Conservation (phyloP, 2,113 vertebrate genomes). For the Eonycteris spelaea region DNA sequence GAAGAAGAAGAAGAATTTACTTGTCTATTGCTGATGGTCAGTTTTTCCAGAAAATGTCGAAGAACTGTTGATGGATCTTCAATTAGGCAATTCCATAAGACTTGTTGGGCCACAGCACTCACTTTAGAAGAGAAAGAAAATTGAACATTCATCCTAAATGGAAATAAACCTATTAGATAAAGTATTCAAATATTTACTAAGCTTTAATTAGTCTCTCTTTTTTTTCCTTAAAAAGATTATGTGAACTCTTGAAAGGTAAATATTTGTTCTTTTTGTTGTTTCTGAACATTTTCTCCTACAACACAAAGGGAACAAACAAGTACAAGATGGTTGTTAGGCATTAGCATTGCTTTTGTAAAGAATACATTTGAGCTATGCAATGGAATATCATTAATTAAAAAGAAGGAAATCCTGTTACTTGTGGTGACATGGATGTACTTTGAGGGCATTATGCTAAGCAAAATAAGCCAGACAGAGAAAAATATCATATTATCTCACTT, state of each 20-base stretch:
- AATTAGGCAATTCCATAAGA: constrained; percentile 98
- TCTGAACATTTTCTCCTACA: neutral
- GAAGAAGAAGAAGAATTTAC: constrained; percentile 76
- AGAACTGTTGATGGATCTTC: constrained; percentile 98
- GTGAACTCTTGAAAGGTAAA: neutral
- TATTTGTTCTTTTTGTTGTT: neutral
- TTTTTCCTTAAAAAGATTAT: constrained; percentile 31
- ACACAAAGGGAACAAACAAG: neutral
- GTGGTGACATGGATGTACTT: neutral
- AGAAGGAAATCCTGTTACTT: neutral
- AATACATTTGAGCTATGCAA: neutral
- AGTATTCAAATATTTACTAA: neutral
- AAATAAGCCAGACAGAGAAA: neutral
- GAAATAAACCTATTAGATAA: constrained; percentile 9
- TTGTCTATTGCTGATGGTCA: constrained; percentile 98
- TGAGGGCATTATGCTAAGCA: neutral
- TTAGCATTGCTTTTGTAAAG: neutral
- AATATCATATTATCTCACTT: neutral
- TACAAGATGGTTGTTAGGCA: neutral
- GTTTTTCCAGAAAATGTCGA: constrained; percentile 97
- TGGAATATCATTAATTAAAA: neutral
- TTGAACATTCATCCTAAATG: neutral
- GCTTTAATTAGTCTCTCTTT: neutral
- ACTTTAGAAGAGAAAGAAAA: constrained; percentile 83
- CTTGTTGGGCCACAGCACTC: constrained; percentile 97